Conservation (phyloP, 2,888 invertebrate genomes). For the Lasioglossum lativentre region DNA sequence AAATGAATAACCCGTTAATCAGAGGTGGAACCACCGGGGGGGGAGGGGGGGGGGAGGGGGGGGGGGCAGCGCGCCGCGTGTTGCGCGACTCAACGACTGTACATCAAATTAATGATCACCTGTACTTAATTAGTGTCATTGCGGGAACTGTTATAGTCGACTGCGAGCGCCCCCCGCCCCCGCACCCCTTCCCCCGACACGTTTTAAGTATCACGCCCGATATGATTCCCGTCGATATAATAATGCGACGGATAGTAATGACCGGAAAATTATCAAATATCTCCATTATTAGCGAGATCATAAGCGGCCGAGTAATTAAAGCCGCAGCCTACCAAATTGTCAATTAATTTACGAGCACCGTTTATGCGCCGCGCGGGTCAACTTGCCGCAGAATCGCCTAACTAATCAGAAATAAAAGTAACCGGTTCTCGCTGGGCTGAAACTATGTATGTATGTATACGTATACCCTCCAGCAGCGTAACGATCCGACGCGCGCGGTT, state of each 20-base stretch:
- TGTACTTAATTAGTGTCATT: constrained; percentile 51
- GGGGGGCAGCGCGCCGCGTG: background rate
- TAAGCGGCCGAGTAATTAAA: constrained; percentile 56
- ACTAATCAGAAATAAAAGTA: constrained; percentile 62
- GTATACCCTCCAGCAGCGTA: background rate
- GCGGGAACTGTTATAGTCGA: constrained; percentile 13
- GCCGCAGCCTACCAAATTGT: constrained; percentile 39
- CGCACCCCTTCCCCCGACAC: background rate
- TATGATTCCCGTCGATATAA: constrained; percentile 42
- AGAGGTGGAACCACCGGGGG: background rate
- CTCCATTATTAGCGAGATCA: constrained; percentile 51
- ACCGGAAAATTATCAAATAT: constrained; percentile 49
- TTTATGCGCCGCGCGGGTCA: constrained; percentile 15
- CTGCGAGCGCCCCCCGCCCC: background rate
- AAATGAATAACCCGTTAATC: constrained; percentile 15
- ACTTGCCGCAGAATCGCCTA: constrained; percentile 52
- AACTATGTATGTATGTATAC: constrained; percentile 2
- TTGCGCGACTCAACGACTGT: background rate
- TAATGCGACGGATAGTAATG: constrained; percentile 23
- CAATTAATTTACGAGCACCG: constrained; percentile 57
- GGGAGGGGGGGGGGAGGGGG: background rate
- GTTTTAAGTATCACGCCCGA: constrained; percentile 26
- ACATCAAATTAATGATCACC: constrained; percentile 35
- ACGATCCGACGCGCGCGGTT: background rate
- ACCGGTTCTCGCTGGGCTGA: background rate